Evolutionary conservation across 2,888 invertebrate species (phyloP), one percentile per base, ranked within the genome.

Genomic region (Acholoe squamosa): DNA sequence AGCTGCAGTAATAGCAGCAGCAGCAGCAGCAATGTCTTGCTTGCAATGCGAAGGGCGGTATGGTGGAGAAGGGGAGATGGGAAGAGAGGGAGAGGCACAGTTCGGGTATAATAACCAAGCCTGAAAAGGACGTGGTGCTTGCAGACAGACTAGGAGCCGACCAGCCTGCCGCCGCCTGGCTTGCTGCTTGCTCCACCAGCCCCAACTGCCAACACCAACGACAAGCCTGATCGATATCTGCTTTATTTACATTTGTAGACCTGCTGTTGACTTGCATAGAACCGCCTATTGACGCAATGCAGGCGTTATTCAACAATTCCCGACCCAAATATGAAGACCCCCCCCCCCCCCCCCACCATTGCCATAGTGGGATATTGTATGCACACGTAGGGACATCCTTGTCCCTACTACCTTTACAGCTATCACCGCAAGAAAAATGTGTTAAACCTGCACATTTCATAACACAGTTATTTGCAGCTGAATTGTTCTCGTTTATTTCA

Each of bases 211-310:
- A 76, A n/a, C 76, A 80, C 80, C 80, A 43, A 19, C 80, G 34
- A 43, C 80, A 80, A 43, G 22, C 71, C 43, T 80, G 56, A 86
- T 86, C 86, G 33, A 86, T 86, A 86, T 86, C 54, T 52, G 54
- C 56, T 54, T 86, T 86, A 86, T 86, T 86, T 86, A 86, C 56
- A 54, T 86, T 86, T 86, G 86, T 54, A 86, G 86, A 28, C 86
- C 86, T 28, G 31, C 86, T 86, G 86, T 86, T 86, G 86, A 86
- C 86, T 86, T 86, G 86, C 86, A 86, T 86, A 52, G 86, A 28
- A 86, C 19, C 12, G 86, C 16, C 5, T 52, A 86, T 84, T 84
- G 43, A 84, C 51, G 43, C 84, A 34, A 51, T 34, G 43, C 22
- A 22, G 43, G 5, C 84, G 51, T 84, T 84, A 84, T 51, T 84